A percentile compares a stretch with the other conserved stretches of the same genome.
Evolutionary conservation across 2,113 vertebrate species (phyloP).

Genomic region (Columba janthina): DNA sequence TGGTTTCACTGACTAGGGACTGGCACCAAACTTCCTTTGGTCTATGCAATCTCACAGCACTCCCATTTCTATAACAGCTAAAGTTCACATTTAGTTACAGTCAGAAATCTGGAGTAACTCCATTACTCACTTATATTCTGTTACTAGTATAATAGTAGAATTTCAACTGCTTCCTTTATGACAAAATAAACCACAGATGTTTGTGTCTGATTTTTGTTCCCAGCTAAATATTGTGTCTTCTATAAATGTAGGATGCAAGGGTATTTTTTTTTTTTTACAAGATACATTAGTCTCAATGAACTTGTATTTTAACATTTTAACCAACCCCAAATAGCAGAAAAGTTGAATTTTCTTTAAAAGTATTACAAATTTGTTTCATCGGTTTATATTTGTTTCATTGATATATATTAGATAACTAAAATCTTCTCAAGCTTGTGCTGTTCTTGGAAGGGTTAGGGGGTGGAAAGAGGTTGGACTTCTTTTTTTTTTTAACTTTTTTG

Average conservation of each 20-base stretch:
- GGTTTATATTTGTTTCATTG: not conserved
- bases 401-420: not conserved
- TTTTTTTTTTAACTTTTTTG: not conserved
- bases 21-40: not conserved
- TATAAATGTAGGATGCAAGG: not conserved
- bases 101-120: not conserved
- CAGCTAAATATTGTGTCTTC: not conserved
- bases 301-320: not conserved
- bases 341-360: not conserved
- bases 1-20: not conserved
- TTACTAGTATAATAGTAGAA: not conserved
- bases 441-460: not conserved
- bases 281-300: too few species aligned
- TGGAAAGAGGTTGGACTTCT: not conserved
- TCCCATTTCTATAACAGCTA: not conserved
- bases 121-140: not conserved
- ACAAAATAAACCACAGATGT: not conserved
- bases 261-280: accelerated
- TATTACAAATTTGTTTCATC: not conserved
- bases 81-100: not conserved
- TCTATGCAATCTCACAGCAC: not conserved
- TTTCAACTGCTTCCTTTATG: not conserved
- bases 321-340: not conserved
- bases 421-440: not conserved
- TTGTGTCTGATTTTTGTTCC: not conserved